Conservation (phyloP, 1,140 invertebrate genomes). For the Pseudomyrmex dendroicus region DNA sequence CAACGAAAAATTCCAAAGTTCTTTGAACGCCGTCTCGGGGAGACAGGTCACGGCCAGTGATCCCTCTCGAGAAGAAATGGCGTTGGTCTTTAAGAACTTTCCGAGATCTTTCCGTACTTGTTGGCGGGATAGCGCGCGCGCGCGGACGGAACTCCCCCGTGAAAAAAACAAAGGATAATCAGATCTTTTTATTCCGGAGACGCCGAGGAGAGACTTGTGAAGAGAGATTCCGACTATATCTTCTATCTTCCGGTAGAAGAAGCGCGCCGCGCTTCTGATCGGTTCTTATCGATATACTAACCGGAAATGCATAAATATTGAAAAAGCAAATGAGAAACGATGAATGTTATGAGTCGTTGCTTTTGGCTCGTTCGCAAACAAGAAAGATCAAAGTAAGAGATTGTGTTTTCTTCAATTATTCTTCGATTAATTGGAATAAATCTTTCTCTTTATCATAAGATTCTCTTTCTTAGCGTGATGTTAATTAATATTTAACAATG, state of each 20-base stretch:
- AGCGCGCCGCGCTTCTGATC: conserved; percentile 4
- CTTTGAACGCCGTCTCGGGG: conserved; percentile 45
- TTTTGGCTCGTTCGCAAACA: too few species aligned
- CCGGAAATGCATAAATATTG: too few species aligned
- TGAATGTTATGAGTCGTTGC: too few species aligned
- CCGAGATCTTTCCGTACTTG: conserved; percentile 21
- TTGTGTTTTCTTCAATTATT: too few species aligned
- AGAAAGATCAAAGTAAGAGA: too few species aligned
- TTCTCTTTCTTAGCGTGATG: too few species aligned
- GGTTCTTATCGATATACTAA: neutral
- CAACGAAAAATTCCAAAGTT: conserved; percentile 68
- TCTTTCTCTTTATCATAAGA: too few species aligned
- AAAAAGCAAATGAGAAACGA: too few species aligned
- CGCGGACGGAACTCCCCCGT: too few species aligned
- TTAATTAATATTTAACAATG: too few species aligned
- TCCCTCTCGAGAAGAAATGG: conserved; percentile 36
- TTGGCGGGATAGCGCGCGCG: conserved; percentile 15
- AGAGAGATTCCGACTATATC: conserved; percentile 20
- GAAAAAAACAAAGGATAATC: conserved; percentile 70
- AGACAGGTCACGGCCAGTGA: conserved; percentile 71
- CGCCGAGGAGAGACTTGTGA: conserved; percentile 31
- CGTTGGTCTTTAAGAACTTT: conserved; percentile 72
- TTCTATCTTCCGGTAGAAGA: neutral
- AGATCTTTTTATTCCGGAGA: conserved; percentile 65
- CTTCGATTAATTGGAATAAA: too few species aligned